Conservation (phyloP, 2,113 vertebrate species). For the Anser brachyrhynchus region DNA sequence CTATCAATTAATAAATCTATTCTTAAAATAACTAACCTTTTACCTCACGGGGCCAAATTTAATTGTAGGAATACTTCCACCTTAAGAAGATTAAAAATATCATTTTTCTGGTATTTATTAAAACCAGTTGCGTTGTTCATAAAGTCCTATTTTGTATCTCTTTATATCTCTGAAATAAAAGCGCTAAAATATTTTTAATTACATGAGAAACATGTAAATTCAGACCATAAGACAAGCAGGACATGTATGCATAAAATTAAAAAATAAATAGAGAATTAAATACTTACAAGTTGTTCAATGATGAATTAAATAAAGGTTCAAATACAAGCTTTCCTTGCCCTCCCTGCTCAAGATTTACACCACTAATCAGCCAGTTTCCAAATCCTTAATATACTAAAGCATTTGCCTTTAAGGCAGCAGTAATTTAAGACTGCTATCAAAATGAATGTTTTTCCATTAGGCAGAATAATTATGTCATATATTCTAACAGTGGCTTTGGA, state of each 20-base stretch:
- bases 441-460: conserved; percentile 47
- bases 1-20: not conserved
- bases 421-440: conserved; percentile 29
- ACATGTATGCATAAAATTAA: not conserved
- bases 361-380: conserved; percentile 12
- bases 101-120: not conserved
- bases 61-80: not conserved
- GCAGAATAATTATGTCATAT: conserved; percentile 51
- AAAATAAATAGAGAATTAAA: not conserved
- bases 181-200: not conserved
- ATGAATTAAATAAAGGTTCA: not conserved
- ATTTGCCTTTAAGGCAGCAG: conserved; percentile 36
- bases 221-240: not conserved
- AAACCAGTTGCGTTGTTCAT: not conserved
- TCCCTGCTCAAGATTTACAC: not conserved
- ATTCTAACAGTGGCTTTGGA: not conserved
- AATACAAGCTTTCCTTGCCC: not conserved
- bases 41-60: not conserved
- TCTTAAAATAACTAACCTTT: not conserved
- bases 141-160: not conserved
- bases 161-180: not conserved
- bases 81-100: not conserved
- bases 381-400: not conserved
- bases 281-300: not conserved
- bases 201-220: not conserved